A percentile compares a stretch with the other conserved stretches of the same genome.
Conservation (phyloP, 2,113 vertebrate species). For the Anarrhichthys ocellatus region DNA sequence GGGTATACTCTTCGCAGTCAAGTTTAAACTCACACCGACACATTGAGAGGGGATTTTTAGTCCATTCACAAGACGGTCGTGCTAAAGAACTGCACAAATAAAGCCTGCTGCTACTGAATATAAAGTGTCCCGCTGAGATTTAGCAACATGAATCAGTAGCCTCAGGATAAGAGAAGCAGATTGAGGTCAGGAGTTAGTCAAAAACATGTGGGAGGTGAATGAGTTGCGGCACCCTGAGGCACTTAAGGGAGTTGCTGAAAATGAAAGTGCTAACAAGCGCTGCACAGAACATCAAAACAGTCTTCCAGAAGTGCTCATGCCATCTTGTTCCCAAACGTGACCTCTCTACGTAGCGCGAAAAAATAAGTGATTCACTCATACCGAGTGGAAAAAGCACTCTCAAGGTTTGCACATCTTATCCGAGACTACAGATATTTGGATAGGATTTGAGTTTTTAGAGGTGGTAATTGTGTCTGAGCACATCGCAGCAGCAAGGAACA, state of each 20-base stretch:
- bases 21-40: neutral
- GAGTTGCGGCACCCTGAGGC: neutral
- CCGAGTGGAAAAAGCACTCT: neutral
- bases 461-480: neutral
- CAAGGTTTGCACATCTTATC: neutral
- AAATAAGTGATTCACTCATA: neutral
- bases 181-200: conserved; percentile 11
- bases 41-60: conserved; percentile 9
- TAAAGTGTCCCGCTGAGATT: neutral
- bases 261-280: conserved; percentile 14
- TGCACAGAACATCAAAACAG: neutral
- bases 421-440: neutral
- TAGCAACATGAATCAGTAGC: neutral
- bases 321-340: neutral
- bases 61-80: neutral
- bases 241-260: neutral
- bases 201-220: conserved; percentile 6
- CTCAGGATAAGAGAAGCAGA: neutral
- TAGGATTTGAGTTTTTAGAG: neutral
- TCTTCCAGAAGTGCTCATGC: neutral
- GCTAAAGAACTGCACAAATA: neutral
- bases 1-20: neutral
- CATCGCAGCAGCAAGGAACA: neutral
- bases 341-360: neutral
- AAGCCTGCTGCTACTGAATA: neutral